Evolutionary conservation across 2,888 invertebrate genomes (phyloP).

Genomic region (Volucella inflata): DNA sequence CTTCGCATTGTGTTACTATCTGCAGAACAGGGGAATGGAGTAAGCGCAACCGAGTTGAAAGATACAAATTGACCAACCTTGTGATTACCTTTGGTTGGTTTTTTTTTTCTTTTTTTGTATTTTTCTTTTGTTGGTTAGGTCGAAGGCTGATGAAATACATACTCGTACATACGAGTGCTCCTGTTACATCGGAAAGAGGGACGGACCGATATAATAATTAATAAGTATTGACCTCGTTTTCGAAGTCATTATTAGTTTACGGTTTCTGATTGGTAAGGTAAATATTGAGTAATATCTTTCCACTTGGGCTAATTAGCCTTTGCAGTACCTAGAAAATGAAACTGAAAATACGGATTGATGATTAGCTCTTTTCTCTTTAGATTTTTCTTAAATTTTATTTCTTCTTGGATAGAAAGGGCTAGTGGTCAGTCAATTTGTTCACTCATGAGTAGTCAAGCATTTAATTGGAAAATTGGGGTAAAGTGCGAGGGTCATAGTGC

Average conservation of each 20-base stretch:
- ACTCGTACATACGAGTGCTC: no score
- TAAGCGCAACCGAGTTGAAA: constrained; percentile 31
- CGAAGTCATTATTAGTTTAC: constrained; percentile 45
- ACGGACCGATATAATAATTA: constrained; percentile 26
- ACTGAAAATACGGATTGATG: constrained; percentile 2
- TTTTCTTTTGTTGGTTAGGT: background rate
- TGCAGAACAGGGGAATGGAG: constrained; percentile 22
- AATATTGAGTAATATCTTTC: constrained; percentile 46
- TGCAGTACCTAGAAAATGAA: constrained; percentile 9
- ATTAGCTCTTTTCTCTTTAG: background rate
- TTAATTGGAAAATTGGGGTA: constrained; percentile 52
- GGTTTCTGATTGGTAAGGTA: constrained; percentile 26
- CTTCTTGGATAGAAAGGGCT: constrained; percentile 6
- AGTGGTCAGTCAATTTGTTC: constrained; percentile 33
- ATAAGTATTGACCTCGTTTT: constrained; percentile 59
- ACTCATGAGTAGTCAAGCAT: constrained; percentile 64
- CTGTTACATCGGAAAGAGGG: constrained; percentile 32
- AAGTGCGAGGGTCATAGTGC: constrained; percentile 29
- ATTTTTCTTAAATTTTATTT: background rate
- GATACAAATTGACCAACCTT: constrained; percentile 29
- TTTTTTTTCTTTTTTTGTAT: background rate
- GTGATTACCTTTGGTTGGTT: constrained; percentile 4
- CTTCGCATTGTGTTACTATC: background rate
- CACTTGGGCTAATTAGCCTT: constrained; percentile 43
- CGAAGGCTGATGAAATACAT: constrained; percentile 18